These are phyloP conservation scores for Garrulus glandarius DNA, from an alignment of 2,797 vertebrate species.

Conservation along the genomic window DNA sequence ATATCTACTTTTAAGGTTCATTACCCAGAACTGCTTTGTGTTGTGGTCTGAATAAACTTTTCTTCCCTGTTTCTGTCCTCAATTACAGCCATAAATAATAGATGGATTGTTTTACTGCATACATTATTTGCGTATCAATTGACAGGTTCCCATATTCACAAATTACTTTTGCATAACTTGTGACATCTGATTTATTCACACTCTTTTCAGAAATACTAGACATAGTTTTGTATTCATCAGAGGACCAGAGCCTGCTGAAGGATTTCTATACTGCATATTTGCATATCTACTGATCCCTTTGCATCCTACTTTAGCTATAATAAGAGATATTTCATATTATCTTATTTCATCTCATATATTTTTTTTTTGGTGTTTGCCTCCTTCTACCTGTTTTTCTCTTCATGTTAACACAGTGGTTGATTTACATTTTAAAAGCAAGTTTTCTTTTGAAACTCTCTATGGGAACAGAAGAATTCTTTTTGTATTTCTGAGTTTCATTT, in stretches of 20 bases:
- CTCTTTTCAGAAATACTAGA: not conserved
- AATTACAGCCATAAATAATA: not conserved
- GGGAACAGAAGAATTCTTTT: not conserved
- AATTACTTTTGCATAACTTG: constrained; percentile 8
- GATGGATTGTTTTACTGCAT: not conserved
- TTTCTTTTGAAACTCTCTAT: constrained; percentile 24
- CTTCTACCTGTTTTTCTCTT: not conserved
- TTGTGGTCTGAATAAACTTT: not conserved
- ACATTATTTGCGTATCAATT: not conserved
- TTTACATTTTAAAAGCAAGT: constrained; percentile 59
- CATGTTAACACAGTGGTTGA: not conserved
- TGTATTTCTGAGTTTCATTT: constrained; percentile 14
- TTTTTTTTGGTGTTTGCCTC: not conserved
- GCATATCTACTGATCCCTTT: not conserved
- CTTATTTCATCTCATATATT: not conserved
- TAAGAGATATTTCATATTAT: not conserved
- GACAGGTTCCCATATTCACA: not conserved
- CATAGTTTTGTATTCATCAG: not conserved
- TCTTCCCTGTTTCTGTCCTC: not conserved
- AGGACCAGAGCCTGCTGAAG: not conserved
- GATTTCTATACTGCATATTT: constrained; percentile 13
- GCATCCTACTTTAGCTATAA: not conserved
- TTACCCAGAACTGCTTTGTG: not conserved
- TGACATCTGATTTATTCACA: constrained; percentile 31
- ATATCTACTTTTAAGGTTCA: not conserved